Base-by-base conservation (phyloP, 1,140 invertebrate species). In the Branchinecta lynchi region DNA sequence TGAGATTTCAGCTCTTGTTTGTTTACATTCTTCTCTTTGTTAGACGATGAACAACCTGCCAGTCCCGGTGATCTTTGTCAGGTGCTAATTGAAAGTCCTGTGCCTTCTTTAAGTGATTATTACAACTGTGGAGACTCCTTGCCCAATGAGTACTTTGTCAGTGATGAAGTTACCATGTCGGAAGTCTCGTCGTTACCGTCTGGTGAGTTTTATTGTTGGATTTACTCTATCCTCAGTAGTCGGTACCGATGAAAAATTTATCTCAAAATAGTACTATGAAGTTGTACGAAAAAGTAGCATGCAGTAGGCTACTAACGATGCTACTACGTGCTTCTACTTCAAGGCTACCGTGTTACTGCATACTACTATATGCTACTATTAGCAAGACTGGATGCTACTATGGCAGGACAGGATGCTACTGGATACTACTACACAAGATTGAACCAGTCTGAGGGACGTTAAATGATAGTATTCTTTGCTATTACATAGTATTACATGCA, bases 1-100 rank as follows among this genome's bases (percentile, higher is more conserved):
- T 3, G 17, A 60, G 17, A 60, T 60, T 12, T 60, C 12, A 15
- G 51, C 12, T 60, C 17, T 60, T 15, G 51, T 60, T 60, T 60
- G 17, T 15, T 60, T 60, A 60, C 1, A 60, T 60, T 20, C 51
- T 20, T 60, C 6, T 60, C 17, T 60, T 32, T 32, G 32, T 12
- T 60, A 60, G 51, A 12, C 12, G 17, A 12, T 12, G 51, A 60
- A 60, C 17, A 12, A 15, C 51, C 51, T 15, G 51, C 51, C 12
- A 60, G 51, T 60, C 51, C 51, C 51, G 51, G 51, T 60, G 51
- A 60, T 60, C 51, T 60, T 60, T 60, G 51, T 60, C 51, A 60
- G 17, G 51, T 60, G 51, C 6, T 60, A 15, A 60, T 60, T 60
- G 51, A 20, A 60, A 60, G 51, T 20, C 51, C 51, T 60, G 51